Evolutionary conservation across 2,888 invertebrate genomes (phyloP).

Genomic region (Cylindroiulus punctatus): DNA sequence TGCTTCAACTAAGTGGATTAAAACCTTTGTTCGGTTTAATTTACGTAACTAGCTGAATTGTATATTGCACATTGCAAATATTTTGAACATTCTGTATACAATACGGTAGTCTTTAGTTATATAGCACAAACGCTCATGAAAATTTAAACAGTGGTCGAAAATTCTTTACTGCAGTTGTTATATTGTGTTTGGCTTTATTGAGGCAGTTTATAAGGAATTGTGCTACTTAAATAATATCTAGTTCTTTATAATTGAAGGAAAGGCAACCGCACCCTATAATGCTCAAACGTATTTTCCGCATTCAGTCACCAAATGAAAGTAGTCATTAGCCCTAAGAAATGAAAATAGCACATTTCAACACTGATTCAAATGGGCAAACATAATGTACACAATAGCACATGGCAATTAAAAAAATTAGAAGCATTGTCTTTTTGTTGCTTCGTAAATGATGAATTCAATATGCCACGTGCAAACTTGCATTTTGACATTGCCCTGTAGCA

Average conservation of each 20-base stretch:
- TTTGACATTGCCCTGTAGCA: not conserved
- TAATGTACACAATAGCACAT: not conserved
- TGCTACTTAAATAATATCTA: slow-evolving; percentile 2
- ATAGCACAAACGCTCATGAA: not conserved
- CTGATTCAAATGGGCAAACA: not conserved
- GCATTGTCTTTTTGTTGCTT: not conserved
- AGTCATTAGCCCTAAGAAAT: not conserved
- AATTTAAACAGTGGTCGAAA: not conserved
- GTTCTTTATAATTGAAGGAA: slow-evolving; percentile 13
- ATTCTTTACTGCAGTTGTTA: not conserved
- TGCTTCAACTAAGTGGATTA: no score
- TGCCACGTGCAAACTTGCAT: not conserved
- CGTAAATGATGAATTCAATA: not conserved
- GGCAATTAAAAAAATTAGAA: not conserved
- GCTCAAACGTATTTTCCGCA: not conserved
- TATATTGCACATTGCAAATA: not conserved
- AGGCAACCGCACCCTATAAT: slow-evolving; percentile 5
- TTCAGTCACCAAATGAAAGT: not conserved
- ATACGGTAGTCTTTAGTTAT: not conserved
- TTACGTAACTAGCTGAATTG: no score
- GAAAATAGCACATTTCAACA: slow-evolving; percentile 21
- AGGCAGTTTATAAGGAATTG: not conserved
- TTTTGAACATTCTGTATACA: not conserved
- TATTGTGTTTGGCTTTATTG: not conserved
- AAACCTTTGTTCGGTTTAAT: no score